Evolutionary conservation across 2,113 vertebrate genomes (phyloP).

Genomic region (Corapipo altera): DNA sequence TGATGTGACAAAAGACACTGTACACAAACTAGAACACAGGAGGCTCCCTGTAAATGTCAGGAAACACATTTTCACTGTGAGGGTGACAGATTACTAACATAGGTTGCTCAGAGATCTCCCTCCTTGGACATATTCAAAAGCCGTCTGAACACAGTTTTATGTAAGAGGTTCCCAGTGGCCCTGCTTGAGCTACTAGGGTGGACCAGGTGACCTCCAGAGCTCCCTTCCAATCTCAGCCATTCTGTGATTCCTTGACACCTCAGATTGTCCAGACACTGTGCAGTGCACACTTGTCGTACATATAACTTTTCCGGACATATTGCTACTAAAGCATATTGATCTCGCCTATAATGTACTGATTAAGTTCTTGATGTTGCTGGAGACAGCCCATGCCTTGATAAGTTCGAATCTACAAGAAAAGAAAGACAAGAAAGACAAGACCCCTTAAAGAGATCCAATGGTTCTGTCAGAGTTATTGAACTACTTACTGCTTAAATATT

Average conservation of each 20-base stretch:
- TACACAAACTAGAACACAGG: neutral
- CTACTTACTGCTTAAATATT: neutral
- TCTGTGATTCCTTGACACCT: neutral
- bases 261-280: neutral
- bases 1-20: neutral
- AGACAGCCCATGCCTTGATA: fast-evolving
- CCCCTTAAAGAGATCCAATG: neutral
- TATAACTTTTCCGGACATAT: neutral
- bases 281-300: fast-evolving
- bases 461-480: neutral
- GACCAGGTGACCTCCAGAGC: neutral
- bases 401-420: neutral
- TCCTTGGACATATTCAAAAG: neutral
- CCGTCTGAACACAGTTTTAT: neutral
- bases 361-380: neutral
- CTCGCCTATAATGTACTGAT: neutral
- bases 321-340: neutral
- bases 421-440: neutral
- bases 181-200: neutral
- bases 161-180: neutral
- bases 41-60: neutral
- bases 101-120: neutral
- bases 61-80: neutral
- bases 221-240: neutral
- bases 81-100: fast-evolving